Evolutionary conservation across 2,797 vertebrate genomes (phyloP), one percentile per base, ranked within the genome.

Genomic region (Tokudaia muenninki): DNA sequence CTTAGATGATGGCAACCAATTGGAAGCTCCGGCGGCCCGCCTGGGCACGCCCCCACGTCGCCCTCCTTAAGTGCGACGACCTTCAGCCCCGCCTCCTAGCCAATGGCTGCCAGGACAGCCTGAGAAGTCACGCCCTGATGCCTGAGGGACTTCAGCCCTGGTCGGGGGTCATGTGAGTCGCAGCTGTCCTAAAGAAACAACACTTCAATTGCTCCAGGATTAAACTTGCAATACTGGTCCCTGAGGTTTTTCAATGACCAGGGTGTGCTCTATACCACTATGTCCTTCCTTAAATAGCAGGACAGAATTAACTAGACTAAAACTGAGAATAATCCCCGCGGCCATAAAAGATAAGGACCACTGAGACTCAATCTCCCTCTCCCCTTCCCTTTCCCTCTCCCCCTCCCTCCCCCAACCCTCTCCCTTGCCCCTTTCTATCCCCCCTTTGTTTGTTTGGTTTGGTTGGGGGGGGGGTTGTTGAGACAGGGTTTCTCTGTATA

Each of bases 1-100:
- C 87, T 21, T 6, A 22, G 24, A 24, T 74, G 31, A 34, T 90
- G 1, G 16, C 4, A 29, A 17, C 94, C 97, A 98, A 97, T 97
- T 87, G 41, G 22, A 72, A 82, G 7, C 92, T 29, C 82, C 77
- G 82, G 57, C 29, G 92, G 83, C 16, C 86, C n/a, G 0, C 57
- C 8, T 17, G 6, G 88, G 57, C 83, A 63, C 95, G 50, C 87
- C 95, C 29, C 57, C 4, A 7, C 14, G 21, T 67, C 6, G 13
- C 31, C 13, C 29, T 17, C 6, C 31, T 67, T 29, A 55, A 47
- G 61, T 41, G 12, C 29, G 52, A 7, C 65, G 11, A n/a, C 24
- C 1, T 3, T 3, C 2, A n/a, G 82, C 82, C 37, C 91, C 59
- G 52, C 97, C 96, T 63, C 2, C 22, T 1, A 0, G 26, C 97